phyloP scores from a whole-genome alignment of 2,113 vertebrate species.

The Coptodon rendalli region DNA sequence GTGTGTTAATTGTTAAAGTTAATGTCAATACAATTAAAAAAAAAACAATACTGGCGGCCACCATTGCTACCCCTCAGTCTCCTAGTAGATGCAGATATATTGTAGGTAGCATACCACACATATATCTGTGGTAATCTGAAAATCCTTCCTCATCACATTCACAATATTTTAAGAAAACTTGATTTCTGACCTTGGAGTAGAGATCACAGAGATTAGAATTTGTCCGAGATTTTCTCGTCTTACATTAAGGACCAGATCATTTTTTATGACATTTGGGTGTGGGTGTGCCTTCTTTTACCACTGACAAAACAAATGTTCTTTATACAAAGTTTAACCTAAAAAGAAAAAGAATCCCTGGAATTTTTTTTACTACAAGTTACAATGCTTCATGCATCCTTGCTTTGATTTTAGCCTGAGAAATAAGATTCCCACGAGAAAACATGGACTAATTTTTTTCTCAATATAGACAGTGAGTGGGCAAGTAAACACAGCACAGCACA shows the following conservation, averaged over 20 bases:
- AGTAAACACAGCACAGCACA: neutral
- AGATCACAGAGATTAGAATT: neutral
- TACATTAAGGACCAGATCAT: neutral
- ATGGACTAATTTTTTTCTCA: conserved; percentile 13
- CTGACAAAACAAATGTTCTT: neutral
- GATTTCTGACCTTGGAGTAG: neutral
- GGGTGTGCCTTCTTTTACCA: neutral
- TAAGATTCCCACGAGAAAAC: neutral
- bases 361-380: neutral
- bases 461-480: conserved; percentile 36
- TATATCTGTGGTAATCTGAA: neutral
- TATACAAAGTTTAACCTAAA: neutral
- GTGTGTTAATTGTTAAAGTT: neutral
- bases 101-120: neutral
- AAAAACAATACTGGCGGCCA: neutral
- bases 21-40: neutral
- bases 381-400: neutral
- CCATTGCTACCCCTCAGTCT: neutral
- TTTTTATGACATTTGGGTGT: neutral
- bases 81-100: neutral
- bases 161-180: neutral
- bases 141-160: neutral
- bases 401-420: neutral
- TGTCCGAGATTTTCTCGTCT: neutral
- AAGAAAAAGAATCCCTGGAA: neutral